Conservation (phyloP, 1,140 invertebrate species). For the Danaus plexippus region DNA sequence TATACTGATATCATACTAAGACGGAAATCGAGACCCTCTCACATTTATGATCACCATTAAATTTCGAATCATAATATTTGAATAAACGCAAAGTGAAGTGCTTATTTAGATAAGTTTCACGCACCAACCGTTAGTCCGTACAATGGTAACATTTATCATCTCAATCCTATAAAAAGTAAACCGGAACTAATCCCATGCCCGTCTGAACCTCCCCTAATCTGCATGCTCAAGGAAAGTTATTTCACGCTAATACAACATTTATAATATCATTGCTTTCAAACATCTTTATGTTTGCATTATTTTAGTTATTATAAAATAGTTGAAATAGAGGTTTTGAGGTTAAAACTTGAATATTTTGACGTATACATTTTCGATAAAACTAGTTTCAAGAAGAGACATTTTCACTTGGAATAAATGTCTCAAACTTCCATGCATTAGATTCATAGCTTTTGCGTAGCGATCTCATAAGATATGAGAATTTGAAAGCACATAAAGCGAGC, state of each 20-base stretch:
- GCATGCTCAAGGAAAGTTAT: conserved; percentile 69
- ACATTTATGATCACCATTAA: no score
- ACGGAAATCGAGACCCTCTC: no score
- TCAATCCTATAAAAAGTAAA: conserved; percentile 70
- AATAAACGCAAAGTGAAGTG: conserved; percentile 28
- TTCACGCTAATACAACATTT: conserved; percentile 55
- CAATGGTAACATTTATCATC: conserved; percentile 66
- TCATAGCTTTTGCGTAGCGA: conserved; percentile 15
- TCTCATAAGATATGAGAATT: conserved; percentile 17
- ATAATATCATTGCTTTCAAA: no score
- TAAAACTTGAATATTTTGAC: no score
- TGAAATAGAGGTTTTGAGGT: no score
- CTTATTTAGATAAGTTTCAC: conserved; percentile 66
- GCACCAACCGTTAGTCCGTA: conserved; percentile 61
- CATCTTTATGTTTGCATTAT: no score
- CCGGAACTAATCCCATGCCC: conserved; percentile 62
- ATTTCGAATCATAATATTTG: conserved; percentile 25
- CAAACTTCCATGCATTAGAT: neutral
- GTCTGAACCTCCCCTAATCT: conserved; percentile 55
- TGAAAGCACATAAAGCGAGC: conserved; percentile 31
- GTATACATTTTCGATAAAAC: no score
- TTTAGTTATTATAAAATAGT: no score
- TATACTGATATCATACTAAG: no score
- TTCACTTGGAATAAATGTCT: no score
- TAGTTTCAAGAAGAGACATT: no score